Conservation (phyloP, 1,140 invertebrate genomes). For the Steinernema feltiae region DNA sequence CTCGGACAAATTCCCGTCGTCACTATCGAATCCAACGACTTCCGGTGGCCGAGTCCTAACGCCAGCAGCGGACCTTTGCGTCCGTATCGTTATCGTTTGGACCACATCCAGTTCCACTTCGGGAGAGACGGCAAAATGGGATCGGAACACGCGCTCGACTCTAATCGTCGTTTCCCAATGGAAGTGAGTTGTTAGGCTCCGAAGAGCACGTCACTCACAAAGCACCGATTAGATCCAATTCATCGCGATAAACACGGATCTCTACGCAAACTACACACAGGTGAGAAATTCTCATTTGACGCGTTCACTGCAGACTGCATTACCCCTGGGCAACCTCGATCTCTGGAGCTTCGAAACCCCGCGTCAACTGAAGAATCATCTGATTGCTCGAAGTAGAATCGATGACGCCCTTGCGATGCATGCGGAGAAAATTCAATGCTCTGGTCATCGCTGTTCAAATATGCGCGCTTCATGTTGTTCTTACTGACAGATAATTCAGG, state of each 20-base stretch:
- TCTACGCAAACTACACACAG: constrained; percentile 89
- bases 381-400: too few relatives aligned
- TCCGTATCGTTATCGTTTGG: constrained; percentile 73
- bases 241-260: constrained; percentile 84
- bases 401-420: too few relatives aligned
- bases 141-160: constrained; percentile 81
- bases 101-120: constrained; percentile 81
- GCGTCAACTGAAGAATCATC: too few relatives aligned
- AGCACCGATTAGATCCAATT: constrained; percentile 73
- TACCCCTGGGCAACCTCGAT: too few relatives aligned
- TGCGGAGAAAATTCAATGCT: too few relatives aligned
- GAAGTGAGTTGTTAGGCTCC: constrained; percentile 66
- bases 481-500: too few relatives aligned
- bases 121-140: constrained; percentile 75
- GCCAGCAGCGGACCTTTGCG: constrained; percentile 76
- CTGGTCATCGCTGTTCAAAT: too few relatives aligned
- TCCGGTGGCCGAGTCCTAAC: constrained; percentile 23
- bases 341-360: too few relatives aligned
- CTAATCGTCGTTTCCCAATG: constrained; percentile 79
- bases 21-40: constrained; percentile 27
- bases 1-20: constrained; percentile 30
- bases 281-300: too few relatives aligned
- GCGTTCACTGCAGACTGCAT: too few relatives aligned
- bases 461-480: too few relatives aligned
- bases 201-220: not conserved